A percentile compares a stretch with the other conserved stretches of the same genome.
Conservation (phyloP, 2,113 vertebrate species). For the Oryzias melastigma region DNA sequence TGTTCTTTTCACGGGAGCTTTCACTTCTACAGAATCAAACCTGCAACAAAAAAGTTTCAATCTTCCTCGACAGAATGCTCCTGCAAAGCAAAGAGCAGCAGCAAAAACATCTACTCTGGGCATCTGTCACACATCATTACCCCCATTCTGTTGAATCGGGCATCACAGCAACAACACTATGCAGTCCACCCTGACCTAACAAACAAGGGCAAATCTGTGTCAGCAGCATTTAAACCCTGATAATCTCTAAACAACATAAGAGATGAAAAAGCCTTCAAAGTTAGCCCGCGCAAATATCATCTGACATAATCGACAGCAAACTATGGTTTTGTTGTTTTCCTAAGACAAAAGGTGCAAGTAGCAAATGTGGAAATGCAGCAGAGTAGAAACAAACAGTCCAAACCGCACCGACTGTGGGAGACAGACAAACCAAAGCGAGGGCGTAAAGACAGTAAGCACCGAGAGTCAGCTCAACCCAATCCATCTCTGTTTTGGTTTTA, state of each 20-base stretch:
- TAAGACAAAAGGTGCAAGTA: slow-evolving; percentile 47
- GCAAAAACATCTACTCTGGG: slow-evolving; percentile 46
- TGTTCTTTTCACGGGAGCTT: slow-evolving; percentile 18
- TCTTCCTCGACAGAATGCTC: slow-evolving; percentile 40
- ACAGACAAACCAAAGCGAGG: slow-evolving; percentile 35
- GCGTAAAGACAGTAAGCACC: slow-evolving; percentile 23
- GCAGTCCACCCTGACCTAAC: slow-evolving; percentile 37
- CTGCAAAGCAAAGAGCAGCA: slow-evolving; percentile 33
- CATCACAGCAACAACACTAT: slow-evolving; percentile 44
- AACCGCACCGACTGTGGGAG: slow-evolving; percentile 38
- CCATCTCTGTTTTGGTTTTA: slow-evolving; percentile 52
- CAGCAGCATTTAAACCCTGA: slow-evolving; percentile 31
- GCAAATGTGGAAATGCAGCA: slow-evolving; percentile 31
- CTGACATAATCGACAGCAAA: slow-evolving; percentile 30
- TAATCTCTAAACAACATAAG: slow-evolving; percentile 37
- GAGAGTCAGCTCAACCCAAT: slow-evolving; percentile 39
- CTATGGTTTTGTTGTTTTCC: slow-evolving; percentile 39
- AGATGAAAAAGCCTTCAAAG: slow-evolving; percentile 1
- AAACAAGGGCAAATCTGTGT: slow-evolving; percentile 33
- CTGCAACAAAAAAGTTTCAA: slow-evolving; percentile 39
- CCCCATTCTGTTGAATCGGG: slow-evolving; percentile 47
- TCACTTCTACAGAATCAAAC: slow-evolving; percentile 17
- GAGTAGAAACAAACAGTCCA: slow-evolving; percentile 50
- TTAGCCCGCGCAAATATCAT: slow-evolving; percentile 26
- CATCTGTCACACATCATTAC: slow-evolving; percentile 67